Evolutionary conservation across 2,888 invertebrate species (phyloP).

Genomic region (Drosophila infuscata): DNA sequence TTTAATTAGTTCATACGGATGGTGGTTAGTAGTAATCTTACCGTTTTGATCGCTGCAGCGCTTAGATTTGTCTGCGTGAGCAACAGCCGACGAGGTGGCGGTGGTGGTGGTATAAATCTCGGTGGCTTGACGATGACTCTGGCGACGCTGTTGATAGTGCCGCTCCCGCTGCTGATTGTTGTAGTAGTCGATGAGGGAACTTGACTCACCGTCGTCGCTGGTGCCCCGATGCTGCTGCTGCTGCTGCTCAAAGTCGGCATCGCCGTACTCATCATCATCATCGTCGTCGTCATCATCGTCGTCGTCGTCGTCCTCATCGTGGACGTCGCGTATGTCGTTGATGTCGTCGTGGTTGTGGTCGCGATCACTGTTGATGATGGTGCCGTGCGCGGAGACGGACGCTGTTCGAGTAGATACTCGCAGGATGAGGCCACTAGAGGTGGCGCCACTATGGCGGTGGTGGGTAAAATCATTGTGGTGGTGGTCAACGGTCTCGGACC

Average conservation of each 20-base stretch:
- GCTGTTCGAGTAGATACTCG: constrained; percentile 84
- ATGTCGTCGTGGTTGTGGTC: constrained; percentile 39
- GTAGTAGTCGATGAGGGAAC: constrained; percentile 87
- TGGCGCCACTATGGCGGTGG: constrained; percentile 67
- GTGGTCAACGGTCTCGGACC: constrained; percentile 73
- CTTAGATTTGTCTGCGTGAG: constrained; percentile 83
- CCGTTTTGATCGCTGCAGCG: constrained; percentile 68
- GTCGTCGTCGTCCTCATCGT: constrained; percentile 85
- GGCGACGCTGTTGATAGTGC: constrained; percentile 83
- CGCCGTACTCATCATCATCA: constrained; percentile 74
- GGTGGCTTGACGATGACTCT: constrained; percentile 76
- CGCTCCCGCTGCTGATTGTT: constrained; percentile 87
- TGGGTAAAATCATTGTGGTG: constrained; percentile 68
- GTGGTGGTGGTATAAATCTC: constrained; percentile 83
- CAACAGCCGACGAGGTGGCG: constrained; percentile 84
- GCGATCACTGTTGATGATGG: constrained; percentile 31
- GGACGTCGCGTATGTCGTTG: constrained; percentile 44
- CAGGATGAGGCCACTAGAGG: constrained; percentile 77
- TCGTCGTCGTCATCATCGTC: constrained; percentile 82
- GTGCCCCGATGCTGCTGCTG: constrained; percentile 70
- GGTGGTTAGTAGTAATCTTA: constrained; percentile 28
- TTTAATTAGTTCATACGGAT: too few relatives aligned
- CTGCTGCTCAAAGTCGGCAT: constrained; percentile 85
- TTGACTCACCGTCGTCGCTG: constrained; percentile 85
- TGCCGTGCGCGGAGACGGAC: constrained; percentile 58